These are phyloP conservation scores for Tachina fera DNA, from an alignment of 2,888 invertebrate genomes.

Conservation along the genomic window DNA sequence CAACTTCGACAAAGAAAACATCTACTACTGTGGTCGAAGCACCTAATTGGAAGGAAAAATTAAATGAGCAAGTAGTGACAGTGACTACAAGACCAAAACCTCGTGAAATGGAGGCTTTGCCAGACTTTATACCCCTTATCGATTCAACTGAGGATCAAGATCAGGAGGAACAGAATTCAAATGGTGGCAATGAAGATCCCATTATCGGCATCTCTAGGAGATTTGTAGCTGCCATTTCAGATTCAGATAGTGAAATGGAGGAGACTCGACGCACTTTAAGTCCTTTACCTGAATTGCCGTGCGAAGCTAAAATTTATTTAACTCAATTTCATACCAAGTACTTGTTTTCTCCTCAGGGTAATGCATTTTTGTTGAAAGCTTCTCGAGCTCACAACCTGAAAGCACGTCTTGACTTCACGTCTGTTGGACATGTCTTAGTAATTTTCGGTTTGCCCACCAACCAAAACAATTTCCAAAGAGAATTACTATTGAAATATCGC, in stretches of 20 bases:
- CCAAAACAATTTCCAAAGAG: conserved; percentile 84
- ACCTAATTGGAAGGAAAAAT: not conserved
- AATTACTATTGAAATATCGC: conserved; percentile 82
- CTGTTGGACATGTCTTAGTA: conserved; percentile 83
- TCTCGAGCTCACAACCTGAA: conserved; percentile 80
- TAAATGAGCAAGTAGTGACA: not conserved
- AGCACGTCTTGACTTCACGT: conserved; percentile 80
- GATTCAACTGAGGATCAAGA: conserved; percentile 48
- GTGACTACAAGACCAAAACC: conserved; percentile 46
- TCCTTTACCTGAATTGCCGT: conserved; percentile 74
- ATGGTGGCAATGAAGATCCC: conserved; percentile 32
- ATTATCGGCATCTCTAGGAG: conserved; percentile 76
- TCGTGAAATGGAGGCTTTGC: conserved; percentile 76
- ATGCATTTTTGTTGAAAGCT: conserved; percentile 82
- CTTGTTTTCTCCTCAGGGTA: conserved; percentile 84
- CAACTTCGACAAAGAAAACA: not conserved
- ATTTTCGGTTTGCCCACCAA: conserved; percentile 84
- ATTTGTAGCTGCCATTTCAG: conserved; percentile 72
- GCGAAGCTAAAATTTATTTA: conserved; percentile 84
- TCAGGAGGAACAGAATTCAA: conserved; percentile 13
- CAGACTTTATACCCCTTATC: conserved; percentile 79
- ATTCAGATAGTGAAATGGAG: conserved; percentile 67
- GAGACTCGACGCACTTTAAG: not conserved
- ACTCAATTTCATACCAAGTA: conserved; percentile 83
- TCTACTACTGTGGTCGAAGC: not conserved